These are phyloP conservation scores for Lates calcarifer DNA, from an alignment of 2,113 vertebrate genomes.

Conservation along the genomic window DNA sequence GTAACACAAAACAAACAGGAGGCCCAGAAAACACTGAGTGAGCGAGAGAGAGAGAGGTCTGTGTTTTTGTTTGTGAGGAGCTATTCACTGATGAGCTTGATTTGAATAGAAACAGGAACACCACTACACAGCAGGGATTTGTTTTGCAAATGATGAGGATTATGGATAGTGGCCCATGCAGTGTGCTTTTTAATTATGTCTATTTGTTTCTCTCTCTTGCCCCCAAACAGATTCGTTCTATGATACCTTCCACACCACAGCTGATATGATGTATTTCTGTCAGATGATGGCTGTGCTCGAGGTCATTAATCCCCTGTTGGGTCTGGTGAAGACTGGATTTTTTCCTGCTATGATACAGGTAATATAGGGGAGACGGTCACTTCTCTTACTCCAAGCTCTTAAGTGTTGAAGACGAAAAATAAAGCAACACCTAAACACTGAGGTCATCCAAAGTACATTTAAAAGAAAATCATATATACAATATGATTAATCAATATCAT, in stretches of 20 bases:
- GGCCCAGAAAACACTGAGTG: neutral
- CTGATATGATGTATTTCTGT: conserved; percentile 96
- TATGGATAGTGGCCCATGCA: conserved; percentile 22
- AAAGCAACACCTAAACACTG: too few species aligned
- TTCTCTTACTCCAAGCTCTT: neutral
- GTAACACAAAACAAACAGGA: conserved; percentile 16
- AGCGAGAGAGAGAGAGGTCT: neutral
- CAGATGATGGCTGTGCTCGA: conserved; percentile 92
- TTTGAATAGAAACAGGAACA: conserved; percentile 67
- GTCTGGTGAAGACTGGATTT: conserved; percentile 88
- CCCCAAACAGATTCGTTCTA: conserved; percentile 90
- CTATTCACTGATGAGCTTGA: conserved; percentile 50
- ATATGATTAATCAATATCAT: too few species aligned
- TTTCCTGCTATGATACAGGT: conserved; percentile 92
- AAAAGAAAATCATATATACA: too few species aligned
- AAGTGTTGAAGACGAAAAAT: neutral
- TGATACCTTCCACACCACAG: conserved; percentile 91
- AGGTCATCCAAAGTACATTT: too few species aligned
- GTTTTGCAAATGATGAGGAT: conserved; percentile 70
- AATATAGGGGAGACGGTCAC: neutral
- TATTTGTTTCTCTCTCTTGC: conserved; percentile 23
- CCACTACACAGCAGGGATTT: conserved; percentile 46
- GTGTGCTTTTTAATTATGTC: conserved; percentile 25
- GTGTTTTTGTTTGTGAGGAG: conserved; percentile 36
- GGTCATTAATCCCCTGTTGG: conserved; percentile 90